A percentile compares a stretch with the other conserved stretches of the same genome.
phyloP scores from a whole-genome alignment of 2,113 vertebrate genomes.

The Atlantisia rogersi region DNA sequence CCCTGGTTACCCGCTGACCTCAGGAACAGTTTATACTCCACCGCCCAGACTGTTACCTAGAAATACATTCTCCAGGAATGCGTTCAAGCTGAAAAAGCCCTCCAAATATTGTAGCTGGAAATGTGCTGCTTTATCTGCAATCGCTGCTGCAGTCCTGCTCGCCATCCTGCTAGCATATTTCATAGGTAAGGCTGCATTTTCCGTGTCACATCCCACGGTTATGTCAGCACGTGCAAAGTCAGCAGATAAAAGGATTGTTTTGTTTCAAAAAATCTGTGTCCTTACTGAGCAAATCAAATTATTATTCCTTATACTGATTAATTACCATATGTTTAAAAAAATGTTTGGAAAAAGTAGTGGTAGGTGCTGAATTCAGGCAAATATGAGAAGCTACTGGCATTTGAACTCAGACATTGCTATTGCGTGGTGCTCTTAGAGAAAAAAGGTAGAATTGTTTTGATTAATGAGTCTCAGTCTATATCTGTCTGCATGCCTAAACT shows the following conservation, averaged over 20 bases:
- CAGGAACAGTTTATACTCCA: conserved; percentile 96
- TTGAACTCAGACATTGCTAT: background rate
- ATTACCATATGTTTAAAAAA: background rate
- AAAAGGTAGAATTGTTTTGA: background rate
- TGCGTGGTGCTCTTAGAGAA: background rate
- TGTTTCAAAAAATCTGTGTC: background rate
- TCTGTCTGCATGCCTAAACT: background rate
- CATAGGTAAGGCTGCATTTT: conserved; percentile 85
- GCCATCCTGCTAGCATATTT: conserved; percentile 96
- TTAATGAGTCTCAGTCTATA: background rate
- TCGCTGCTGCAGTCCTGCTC: conserved; percentile 91
- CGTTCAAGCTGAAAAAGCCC: conserved; percentile 99
- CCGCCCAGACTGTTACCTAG: conserved; percentile 95
- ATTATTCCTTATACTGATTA: background rate
- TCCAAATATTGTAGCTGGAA: conserved; percentile 99
- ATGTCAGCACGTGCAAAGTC: background rate
- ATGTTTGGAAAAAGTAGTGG: background rate
- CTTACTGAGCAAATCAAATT: background rate
- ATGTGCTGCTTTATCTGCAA: conserved; percentile 94
- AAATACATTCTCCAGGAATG: conserved; percentile 97
- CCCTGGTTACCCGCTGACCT: conserved; percentile 95
- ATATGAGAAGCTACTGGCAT: background rate
- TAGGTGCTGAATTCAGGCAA: background rate
- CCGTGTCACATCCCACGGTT: background rate
- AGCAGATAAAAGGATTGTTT: background rate